phyloP scores from a whole-genome alignment of 2,888 invertebrate species.

The Leptinotarsa rubiginosa region DNA sequence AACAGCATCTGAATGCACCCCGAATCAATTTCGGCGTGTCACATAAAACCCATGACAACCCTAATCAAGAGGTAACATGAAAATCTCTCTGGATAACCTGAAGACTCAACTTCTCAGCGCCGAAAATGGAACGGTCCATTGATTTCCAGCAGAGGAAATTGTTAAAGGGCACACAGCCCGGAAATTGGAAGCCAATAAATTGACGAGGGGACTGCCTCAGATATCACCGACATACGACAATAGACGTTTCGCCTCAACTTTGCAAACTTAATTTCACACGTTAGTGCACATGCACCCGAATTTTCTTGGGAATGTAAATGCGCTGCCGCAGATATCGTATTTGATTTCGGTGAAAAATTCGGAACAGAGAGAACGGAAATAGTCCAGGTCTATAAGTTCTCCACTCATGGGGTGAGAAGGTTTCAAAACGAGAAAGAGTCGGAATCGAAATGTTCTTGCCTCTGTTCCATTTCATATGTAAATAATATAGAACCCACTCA shows the following conservation, averaged over 20 bases:
- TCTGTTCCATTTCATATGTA: too few species aligned
- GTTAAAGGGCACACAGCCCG: slow-evolving; percentile 37
- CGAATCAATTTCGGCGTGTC: slow-evolving; percentile 14
- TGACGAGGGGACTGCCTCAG: slow-evolving; percentile 24
- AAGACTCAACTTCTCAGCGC: slow-evolving; percentile 15
- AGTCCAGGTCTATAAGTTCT: not conserved
- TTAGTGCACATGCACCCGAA: slow-evolving; percentile 18
- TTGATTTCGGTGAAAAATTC: slow-evolving; percentile 14
- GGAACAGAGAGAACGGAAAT: slow-evolving; percentile 9
- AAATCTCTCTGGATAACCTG: slow-evolving; percentile 19
- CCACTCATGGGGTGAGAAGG: not conserved
- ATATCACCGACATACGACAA: slow-evolving; percentile 17
- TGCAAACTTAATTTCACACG: slow-evolving; percentile 20
- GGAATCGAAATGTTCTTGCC: too few species aligned
- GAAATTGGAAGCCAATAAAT: slow-evolving; percentile 42
- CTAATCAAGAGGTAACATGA: slow-evolving; percentile 16
- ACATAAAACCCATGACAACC: slow-evolving; percentile 16
- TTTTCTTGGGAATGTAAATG: slow-evolving; percentile 17
- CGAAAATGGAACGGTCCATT: slow-evolving; percentile 35
- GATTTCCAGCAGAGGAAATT: slow-evolving; percentile 34
- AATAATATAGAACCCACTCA: too few species aligned
- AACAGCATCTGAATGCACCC: not conserved
- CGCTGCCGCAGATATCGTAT: slow-evolving; percentile 16
- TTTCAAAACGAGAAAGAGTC: too few species aligned
- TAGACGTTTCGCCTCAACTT: slow-evolving; percentile 20